Evolutionary conservation across 2,113 vertebrate species (phyloP).

Genomic region (Nymphicus hollandicus): DNA sequence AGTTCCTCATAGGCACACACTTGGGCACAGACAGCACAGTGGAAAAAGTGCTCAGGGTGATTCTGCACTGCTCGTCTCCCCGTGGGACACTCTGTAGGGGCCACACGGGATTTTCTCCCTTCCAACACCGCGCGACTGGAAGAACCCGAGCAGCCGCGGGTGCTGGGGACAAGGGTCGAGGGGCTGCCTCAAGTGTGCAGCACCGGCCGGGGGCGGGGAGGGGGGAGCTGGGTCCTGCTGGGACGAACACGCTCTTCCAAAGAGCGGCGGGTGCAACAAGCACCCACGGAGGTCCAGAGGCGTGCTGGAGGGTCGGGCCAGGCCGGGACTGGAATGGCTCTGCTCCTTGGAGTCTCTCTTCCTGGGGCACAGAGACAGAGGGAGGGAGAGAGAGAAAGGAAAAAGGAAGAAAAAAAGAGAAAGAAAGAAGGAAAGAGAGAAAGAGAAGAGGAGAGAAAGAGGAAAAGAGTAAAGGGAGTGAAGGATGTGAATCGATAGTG

Average conservation of each 20-base stretch:
- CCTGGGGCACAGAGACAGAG: neutral
- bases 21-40: neutral
- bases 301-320: neutral
- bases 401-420: rapidly evolving
- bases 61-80: neutral
- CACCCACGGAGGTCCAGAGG: neutral
- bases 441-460: neutral
- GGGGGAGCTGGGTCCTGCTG: too few relatives aligned
- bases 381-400: neutral
- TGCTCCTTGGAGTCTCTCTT: neutral
- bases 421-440: too few relatives aligned
- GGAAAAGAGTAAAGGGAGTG: neutral
- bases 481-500: neutral
- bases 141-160: neutral
- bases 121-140: too few relatives aligned
- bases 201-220: neutral
- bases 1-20: neutral
- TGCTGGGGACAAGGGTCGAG: neutral
- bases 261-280: neutral
- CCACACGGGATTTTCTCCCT: neutral
- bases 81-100: neutral
- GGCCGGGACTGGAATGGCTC: neutral
- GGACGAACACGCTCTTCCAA: neutral
- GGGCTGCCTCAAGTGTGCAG: neutral
- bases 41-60: neutral